Conservation (phyloP, 2,113 vertebrate genomes). For the Zapus hudsonius region DNA sequence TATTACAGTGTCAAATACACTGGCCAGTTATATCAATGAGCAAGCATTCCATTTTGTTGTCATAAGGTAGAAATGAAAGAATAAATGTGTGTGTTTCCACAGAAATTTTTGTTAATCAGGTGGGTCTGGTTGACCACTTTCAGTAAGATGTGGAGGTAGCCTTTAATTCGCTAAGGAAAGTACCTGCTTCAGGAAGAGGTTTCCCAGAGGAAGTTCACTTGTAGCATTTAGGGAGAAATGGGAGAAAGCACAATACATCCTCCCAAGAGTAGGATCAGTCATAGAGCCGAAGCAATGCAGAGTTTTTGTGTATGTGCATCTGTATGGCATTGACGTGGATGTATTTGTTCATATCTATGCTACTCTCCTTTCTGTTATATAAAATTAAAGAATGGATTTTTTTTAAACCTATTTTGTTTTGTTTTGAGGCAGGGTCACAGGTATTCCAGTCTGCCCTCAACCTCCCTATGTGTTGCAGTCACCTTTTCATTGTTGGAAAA, state of each 20-base stretch:
- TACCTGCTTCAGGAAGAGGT: background rate
- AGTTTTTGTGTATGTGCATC: background rate
- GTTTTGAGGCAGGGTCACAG: no score
- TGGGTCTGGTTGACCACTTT: background rate
- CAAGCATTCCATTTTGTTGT: background rate
- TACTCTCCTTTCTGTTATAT: background rate
- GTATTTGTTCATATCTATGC: background rate
- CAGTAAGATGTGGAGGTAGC: background rate
- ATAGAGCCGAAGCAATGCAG: background rate
- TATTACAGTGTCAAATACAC: no score
- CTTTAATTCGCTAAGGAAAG: background rate
- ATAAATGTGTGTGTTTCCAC: background rate
- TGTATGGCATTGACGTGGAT: accelerated
- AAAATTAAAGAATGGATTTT: background rate
- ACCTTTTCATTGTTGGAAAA: background rate
- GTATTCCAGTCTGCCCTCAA: no score
- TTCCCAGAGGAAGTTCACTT: background rate
- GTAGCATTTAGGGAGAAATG: background rate
- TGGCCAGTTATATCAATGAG: background rate
- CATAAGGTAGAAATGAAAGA: background rate
- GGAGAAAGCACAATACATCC: background rate
- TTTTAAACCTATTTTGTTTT: no score
- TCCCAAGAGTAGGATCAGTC: background rate
- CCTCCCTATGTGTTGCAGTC: no score
- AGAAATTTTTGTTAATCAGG: background rate